Conservation (phyloP, 2,888 invertebrate species). For the Xestobium rufovillosum region DNA sequence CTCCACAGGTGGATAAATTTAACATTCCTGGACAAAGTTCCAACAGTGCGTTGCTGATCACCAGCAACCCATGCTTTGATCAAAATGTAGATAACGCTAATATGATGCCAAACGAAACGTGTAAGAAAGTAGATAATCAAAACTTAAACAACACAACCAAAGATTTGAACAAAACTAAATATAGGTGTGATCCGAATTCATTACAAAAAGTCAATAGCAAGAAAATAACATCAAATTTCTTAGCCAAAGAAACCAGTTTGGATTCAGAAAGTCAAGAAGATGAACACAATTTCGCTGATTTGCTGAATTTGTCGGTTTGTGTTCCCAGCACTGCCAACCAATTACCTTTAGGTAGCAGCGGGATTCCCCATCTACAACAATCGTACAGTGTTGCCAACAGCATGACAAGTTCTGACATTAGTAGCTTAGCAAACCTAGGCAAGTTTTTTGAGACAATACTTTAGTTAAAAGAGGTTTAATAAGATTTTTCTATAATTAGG, state of each 20-base stretch:
- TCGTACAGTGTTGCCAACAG: constrained; percentile 40
- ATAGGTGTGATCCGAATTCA: constrained; percentile 30
- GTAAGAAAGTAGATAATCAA: too few relatives aligned
- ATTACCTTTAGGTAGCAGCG: constrained; percentile 31
- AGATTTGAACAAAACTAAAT: not conserved
- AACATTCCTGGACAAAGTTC: too few relatives aligned
- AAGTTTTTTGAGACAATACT: too few relatives aligned
- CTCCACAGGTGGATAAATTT: too few relatives aligned
- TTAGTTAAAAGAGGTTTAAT: too few relatives aligned
- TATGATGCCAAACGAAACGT: too few relatives aligned
- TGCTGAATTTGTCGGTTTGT: constrained; percentile 40
- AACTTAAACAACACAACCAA: too few relatives aligned
- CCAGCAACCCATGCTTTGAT: too few relatives aligned
- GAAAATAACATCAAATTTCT: constrained; percentile 17
- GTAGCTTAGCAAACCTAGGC: constrained; percentile 52
- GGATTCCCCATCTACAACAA: constrained; percentile 28
- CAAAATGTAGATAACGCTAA: too few relatives aligned
- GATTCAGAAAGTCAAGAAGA: constrained; percentile 37
- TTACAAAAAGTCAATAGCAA: constrained; percentile 25
- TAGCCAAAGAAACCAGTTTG: constrained; percentile 30
- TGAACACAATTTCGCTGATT: constrained; percentile 38
- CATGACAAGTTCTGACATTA: constrained; percentile 55
- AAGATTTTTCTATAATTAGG: constrained; percentile 33
- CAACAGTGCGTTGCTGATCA: too few relatives aligned
- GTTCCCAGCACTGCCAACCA: constrained; percentile 32